Percentiles rank a stretch among this genome's conserved stretches.
Evolutionary conservation across 2,797 vertebrate genomes (phyloP).

Genomic region (Danio choprae): DNA sequence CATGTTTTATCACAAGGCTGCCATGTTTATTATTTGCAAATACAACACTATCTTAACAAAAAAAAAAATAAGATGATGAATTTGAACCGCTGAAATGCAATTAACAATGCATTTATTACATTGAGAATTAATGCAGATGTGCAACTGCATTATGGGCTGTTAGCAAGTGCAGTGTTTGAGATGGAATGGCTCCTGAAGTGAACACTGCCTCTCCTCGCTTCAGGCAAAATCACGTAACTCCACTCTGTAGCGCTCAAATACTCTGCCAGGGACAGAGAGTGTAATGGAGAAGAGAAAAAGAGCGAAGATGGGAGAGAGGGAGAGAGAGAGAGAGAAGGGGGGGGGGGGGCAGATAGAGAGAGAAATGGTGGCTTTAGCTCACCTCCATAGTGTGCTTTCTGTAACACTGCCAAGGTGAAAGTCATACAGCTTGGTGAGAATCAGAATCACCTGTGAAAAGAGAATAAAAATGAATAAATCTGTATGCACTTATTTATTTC

Average conservation of each 20-base stretch:
- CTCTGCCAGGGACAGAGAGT: neutral
- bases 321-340: too few species aligned
- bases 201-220: neutral
- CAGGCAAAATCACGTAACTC: neutral
- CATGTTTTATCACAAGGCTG: too few species aligned
- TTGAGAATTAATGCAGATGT: neutral
- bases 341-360: slow-evolving; percentile 9
- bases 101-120: neutral
- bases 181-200: neutral
- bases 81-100: too few species aligned
- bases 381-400: slow-evolving; percentile 98
- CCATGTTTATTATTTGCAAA: too few species aligned
- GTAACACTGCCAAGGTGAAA: slow-evolving; percentile 96
- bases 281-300: neutral
- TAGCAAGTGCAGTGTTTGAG: neutral
- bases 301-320: neutral
- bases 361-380: slow-evolving; percentile 61
- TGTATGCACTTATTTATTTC: neutral
- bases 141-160: neutral
- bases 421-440: slow-evolving; percentile 97
- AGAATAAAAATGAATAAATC: slow-evolving; percentile 20
- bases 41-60: too few species aligned
- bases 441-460: slow-evolving; percentile 91
- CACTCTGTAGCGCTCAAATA: neutral
- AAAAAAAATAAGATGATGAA: neutral